Evolutionary conservation across 1,140 invertebrate species (phyloP), one percentile per base, ranked within the genome.

Genomic region (Eulimnadia texana): DNA sequence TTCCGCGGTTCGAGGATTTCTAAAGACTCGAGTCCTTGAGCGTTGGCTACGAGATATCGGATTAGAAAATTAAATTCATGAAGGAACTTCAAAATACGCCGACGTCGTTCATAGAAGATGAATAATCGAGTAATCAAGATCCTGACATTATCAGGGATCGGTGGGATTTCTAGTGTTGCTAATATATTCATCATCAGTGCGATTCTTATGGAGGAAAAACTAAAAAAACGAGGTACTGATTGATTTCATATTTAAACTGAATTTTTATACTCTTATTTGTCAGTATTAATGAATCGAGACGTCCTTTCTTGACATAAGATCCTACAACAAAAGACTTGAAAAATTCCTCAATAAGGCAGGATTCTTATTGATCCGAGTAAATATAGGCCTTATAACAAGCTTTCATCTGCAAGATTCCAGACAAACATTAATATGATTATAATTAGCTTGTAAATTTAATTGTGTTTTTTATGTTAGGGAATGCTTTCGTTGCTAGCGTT

Each of bases 151-250:
- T 78, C 82, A 0, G 76, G 79, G 0, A 74, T 84, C 28, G 77
- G 83, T 0, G 79, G 81, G 0, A 67, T 85, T 19, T 86, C 86
- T 2, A 83, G 82, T 63, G 77, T 86, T 29, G 84, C 84, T 23
- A 84, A 85, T 67, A 80, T 86, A 51, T 86, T 86, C 68, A 84
- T 85, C 78, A 85, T 86, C 67, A 83, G 81, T 28, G 81, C 84
- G 2, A 79, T 86, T 27, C 84, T 85, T 75, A 82, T 84, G 20
- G 83, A 85, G 63, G 82, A 84, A 66, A 80, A 84, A 67, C 72
- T 85, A 0, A 80, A 81, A 66, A 82, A 82, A 71, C 75, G 78
- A 78, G 84, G 84, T 84, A 72, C 60, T 60, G 11, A 24, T 60
- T 55, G n/a, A 33, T 25, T n/a, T n/a, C n/a, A n/a, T n/a, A 25